Evolutionary conservation across 1,140 invertebrate species (phyloP).

Genomic region (Cydia pomonella): DNA sequence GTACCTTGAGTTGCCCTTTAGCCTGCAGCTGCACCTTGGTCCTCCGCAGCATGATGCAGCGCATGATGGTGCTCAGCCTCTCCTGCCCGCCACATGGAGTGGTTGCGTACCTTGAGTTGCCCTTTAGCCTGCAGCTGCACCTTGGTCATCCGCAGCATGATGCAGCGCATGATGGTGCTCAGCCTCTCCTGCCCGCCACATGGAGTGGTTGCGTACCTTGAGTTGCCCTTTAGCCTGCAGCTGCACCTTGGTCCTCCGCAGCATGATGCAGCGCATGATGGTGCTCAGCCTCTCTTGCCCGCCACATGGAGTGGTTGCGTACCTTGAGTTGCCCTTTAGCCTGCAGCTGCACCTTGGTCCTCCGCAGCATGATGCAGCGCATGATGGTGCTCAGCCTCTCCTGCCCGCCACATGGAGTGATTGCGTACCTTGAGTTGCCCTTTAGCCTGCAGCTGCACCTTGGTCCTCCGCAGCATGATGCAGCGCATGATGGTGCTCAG

Average conservation of each 20-base stretch:
- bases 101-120: slow-evolving; percentile 61
- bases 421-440: slow-evolving; percentile 76
- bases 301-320: no score
- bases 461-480: slow-evolving; percentile 92
- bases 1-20: slow-evolving; percentile 76
- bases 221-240: slow-evolving; percentile 83
- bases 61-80: slow-evolving; percentile 89
- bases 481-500: slow-evolving; percentile 90
- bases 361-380: slow-evolving; percentile 89
- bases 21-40: slow-evolving; percentile 90
- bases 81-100: slow-evolving; percentile 85
- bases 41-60: slow-evolving; percentile 90
- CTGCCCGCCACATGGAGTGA: slow-evolving; percentile 83
- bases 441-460: slow-evolving; percentile 85
- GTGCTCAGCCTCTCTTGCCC: slow-evolving; percentile 88
- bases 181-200: slow-evolving; percentile 88
- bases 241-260: slow-evolving; percentile 92
- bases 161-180: slow-evolving; percentile 88
- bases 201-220: slow-evolving; percentile 29
- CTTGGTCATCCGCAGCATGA: slow-evolving; percentile 93
- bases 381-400: slow-evolving; percentile 89
- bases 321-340: slow-evolving; percentile 77
- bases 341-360: slow-evolving; percentile 91
- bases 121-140: slow-evolving; percentile 84
- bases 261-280: slow-evolving; percentile 89